Evolutionary conservation across 2,888 invertebrate species (phyloP), one percentile per base, ranked within the genome.

Genomic region (Empis livida): DNA sequence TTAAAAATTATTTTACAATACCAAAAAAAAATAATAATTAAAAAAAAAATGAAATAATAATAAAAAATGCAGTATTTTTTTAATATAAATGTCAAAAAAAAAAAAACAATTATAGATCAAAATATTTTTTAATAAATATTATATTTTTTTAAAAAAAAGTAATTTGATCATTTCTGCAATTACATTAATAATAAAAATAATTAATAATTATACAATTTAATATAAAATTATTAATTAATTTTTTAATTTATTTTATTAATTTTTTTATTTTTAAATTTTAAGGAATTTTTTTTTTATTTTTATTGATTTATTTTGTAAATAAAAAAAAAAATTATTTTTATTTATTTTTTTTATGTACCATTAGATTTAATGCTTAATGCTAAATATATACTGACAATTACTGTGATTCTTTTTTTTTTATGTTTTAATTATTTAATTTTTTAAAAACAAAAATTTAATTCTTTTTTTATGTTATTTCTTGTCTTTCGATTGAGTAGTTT

Each of bases 191-290:
- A 27, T 27, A 27, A 13, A 43, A 38, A 35, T 20, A 17, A 13
- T 32, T 37, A 51, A 51, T 56, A 49, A 56, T 60, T 61, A 61
- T 60, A 57, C 57, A 60, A 59, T 61, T 61, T 59, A 27, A 27
- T 27, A 27, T 27, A 27, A 27, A 27, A 27, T 27, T 59, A 59
- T 55, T 61, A 57, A 59, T 56, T 51, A 42, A n/a, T 49, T 44
- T 35, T 14, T 39, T 44, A 32, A 49, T 48, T 55, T 38, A 38
- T 48, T 52, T 54, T 51, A 54, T 56, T 56, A 53, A 56, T 55
- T 58, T 56, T 55, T 61, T 59, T 55, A 61, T 56, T 55, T 54
- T 59, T 51, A 51, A 56, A 52, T 31, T 20, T 44, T 45, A 49
- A 43, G 45, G 47, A 38, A 49, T 27, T 43, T 31, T 13, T 30